Conservation (phyloP, 2,888 invertebrate species). For the Pachydiplax longipennis region DNA sequence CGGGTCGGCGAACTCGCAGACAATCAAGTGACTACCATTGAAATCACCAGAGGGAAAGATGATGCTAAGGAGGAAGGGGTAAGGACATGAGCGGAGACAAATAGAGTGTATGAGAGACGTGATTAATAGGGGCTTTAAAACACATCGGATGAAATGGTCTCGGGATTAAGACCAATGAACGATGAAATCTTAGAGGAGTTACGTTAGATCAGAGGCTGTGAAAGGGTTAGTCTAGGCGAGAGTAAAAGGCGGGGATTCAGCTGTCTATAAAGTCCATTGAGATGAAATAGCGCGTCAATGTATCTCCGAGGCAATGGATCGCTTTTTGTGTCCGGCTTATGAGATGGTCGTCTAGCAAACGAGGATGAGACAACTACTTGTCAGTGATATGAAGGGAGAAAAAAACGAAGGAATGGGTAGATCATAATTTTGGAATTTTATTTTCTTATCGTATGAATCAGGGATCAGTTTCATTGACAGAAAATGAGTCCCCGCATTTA, state of each 20-base stretch:
- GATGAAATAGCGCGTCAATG: neutral
- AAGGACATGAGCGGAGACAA: neutral
- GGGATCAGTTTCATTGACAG: too few species aligned
- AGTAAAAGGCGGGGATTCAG: neutral
- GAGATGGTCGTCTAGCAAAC: too few species aligned
- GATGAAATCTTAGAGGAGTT: neutral
- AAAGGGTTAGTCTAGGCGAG: neutral
- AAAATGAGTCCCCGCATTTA: too few species aligned
- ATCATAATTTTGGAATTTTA: too few species aligned
- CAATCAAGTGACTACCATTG: too few species aligned
- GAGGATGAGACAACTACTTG: neutral
- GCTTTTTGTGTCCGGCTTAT: too few species aligned
- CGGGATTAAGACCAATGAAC: neutral
- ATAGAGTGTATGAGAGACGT: neutral
- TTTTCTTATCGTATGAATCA: too few species aligned
- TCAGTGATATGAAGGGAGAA: neutral
- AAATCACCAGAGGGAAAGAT: neutral
- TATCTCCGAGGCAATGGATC: too few species aligned
- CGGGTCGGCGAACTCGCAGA: too few species aligned
- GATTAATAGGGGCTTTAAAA: neutral
- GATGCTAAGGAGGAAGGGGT: too few species aligned
- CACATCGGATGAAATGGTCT: neutral
- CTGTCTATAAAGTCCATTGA: neutral
- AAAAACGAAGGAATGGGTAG: neutral
- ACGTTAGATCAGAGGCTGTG: neutral